These are phyloP conservation scores for Anomalospiza imberbis DNA, from an alignment of 2,797 vertebrate species.

Conservation along the genomic window DNA sequence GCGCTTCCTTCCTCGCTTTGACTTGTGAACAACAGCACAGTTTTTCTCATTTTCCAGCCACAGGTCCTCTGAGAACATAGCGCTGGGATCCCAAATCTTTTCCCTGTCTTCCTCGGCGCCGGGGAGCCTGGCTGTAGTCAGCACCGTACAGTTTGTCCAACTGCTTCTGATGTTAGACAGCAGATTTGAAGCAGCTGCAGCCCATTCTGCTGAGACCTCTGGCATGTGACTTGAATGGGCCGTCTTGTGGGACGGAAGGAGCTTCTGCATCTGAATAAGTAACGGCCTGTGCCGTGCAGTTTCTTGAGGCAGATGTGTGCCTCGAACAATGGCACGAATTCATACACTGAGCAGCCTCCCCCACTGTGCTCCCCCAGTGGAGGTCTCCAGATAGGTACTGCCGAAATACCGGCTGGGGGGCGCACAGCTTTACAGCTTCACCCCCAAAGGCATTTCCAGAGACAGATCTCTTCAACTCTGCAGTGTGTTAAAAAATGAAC, in stretches of 20 bases:
- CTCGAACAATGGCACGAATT: slow-evolving; percentile 87
- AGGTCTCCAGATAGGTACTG: slow-evolving; percentile 35
- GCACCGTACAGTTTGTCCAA: slow-evolving; percentile 60
- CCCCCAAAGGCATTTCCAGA: slow-evolving; percentile 72
- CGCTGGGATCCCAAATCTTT: slow-evolving; percentile 73
- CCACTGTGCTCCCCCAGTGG: neutral
- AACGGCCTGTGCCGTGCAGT: slow-evolving; percentile 78
- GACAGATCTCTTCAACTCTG: slow-evolving; percentile 70
- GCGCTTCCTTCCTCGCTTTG: slow-evolving; percentile 84
- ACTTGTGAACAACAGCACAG: slow-evolving; percentile 80
- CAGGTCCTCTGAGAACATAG: slow-evolving; percentile 75
- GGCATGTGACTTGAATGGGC: slow-evolving; percentile 86
- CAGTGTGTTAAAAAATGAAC: slow-evolving; percentile 40
- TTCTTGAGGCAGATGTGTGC: slow-evolving; percentile 86
- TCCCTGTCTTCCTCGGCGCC: slow-evolving; percentile 75
- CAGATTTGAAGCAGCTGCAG: slow-evolving; percentile 81
- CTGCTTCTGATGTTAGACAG: slow-evolving; percentile 75
- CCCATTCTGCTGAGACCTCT: slow-evolving; percentile 78
- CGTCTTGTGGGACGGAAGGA: slow-evolving; percentile 78
- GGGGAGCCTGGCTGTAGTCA: slow-evolving; percentile 57
- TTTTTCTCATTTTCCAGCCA: slow-evolving; percentile 77
- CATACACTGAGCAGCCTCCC: slow-evolving; percentile 59
- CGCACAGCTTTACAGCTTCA: slow-evolving; percentile 57
- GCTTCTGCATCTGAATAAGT: slow-evolving; percentile 84
- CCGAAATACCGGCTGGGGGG: slow-evolving; percentile 23